These are phyloP conservation scores for Mola mola DNA, from an alignment of 2,113 vertebrate genomes.

Conservation along the genomic window DNA sequence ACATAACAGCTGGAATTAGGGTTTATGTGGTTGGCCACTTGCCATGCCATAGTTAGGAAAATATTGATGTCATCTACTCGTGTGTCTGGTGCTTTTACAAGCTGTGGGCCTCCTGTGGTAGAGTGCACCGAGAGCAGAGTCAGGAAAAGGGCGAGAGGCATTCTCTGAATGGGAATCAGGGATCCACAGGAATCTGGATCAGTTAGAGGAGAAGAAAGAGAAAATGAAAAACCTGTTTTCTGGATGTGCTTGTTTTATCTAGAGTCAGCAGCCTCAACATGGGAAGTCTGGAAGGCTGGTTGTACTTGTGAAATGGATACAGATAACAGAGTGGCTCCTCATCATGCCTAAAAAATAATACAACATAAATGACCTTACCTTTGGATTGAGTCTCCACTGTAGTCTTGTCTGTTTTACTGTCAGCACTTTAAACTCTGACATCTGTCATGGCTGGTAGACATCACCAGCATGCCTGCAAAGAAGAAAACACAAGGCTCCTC, in stretches of 20 bases:
- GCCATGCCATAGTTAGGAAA: constrained; percentile 60
- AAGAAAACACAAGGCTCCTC: neutral
- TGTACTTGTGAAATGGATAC: neutral
- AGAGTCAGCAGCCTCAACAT: neutral
- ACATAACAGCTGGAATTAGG: constrained; percentile 62
- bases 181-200: neutral
- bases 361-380: constrained; percentile 31
- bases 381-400: neutral
- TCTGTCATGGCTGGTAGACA: neutral
- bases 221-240: too few species aligned
- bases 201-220: neutral
- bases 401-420: neutral
- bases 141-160: constrained; percentile 15
- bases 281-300: too few species aligned
- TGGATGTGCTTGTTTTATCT: too few species aligned
- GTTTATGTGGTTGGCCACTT: constrained; percentile 39
- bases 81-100: neutral
- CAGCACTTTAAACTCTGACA: too few species aligned
- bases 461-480: neutral
- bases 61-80: constrained; percentile 31
- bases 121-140: constrained; percentile 14
- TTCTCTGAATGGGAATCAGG: neutral
- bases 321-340: neutral
- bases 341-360: too few species aligned
- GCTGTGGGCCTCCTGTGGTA: neutral